Conservation (phyloP, 1,140 invertebrate species). For the Maniola jurtina region DNA sequence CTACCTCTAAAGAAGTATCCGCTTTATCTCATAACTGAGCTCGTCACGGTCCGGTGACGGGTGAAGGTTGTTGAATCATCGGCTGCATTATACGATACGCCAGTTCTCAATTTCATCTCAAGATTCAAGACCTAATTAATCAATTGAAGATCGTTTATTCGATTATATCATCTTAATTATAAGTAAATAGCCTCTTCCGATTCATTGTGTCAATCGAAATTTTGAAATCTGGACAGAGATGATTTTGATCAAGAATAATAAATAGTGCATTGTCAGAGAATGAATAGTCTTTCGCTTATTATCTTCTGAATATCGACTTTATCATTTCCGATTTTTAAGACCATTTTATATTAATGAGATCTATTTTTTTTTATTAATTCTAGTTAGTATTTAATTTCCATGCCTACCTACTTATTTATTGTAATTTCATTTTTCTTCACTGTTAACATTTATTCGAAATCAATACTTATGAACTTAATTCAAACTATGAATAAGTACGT, state of each 20-base stretch:
- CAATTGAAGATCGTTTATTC: not conserved
- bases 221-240: not conserved
- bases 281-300: not conserved
- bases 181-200: conserved; percentile 2
- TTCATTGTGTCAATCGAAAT: not conserved
- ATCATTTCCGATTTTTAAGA: too few relatives aligned
- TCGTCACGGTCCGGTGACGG: conserved; percentile 22
- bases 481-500: too few relatives aligned
- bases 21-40: conserved; percentile 8
- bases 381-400: too few relatives aligned
- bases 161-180: not conserved
- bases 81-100: conserved; percentile 31
- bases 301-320: too few relatives aligned
- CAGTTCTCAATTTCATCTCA: conserved; percentile 24
- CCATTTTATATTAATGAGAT: too few relatives aligned
- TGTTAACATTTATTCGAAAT: too few relatives aligned
- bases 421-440: too few relatives aligned
- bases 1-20: too few relatives aligned
- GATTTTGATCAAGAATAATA: too few relatives aligned
- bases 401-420: too few relatives aligned
- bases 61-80: conserved; percentile 42
- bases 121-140: not conserved
- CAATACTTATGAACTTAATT: too few relatives aligned
- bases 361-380: too few relatives aligned
- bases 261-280: not conserved